These are phyloP conservation scores for Pithys albifrons DNA, from an alignment of 2,113 vertebrate species.

Conservation along the genomic window DNA sequence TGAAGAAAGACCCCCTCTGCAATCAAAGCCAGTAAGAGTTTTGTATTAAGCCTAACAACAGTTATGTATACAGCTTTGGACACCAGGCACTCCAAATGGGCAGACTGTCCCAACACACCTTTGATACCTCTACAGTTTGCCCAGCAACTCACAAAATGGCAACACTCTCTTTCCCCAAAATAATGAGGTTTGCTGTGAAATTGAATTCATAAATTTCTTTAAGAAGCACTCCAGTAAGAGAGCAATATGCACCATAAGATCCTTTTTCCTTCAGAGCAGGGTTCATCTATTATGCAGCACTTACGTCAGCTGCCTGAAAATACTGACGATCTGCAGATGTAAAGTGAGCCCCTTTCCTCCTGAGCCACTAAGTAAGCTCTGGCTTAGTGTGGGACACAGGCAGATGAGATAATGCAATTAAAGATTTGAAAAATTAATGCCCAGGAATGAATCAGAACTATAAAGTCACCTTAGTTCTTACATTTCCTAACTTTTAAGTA, in stretches of 20 bases:
- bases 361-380: not conserved
- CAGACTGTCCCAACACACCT: not conserved
- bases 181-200: not conserved
- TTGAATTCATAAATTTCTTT: not conserved
- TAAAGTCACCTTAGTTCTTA: slow-evolving; percentile 23
- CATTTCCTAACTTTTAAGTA: not conserved
- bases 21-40: not conserved
- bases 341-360: not conserved
- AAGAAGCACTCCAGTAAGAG: not conserved
- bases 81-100: fast-evolving
- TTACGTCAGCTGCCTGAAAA: not conserved
- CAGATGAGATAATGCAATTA: not conserved
- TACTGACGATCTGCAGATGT: not conserved
- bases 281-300: not conserved
- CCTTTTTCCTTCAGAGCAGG: not conserved
- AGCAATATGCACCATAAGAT: not conserved
- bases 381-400: not conserved
- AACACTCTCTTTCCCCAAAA: not conserved
- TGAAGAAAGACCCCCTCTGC: not conserved
- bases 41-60: not conserved
- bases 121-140: not conserved
- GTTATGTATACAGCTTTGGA: not conserved
- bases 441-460: not conserved
- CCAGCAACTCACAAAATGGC: not conserved
- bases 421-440: slow-evolving; percentile 28